phyloP scores from a whole-genome alignment of 1,140 invertebrate genomes.

The Mya arenaria region DNA sequence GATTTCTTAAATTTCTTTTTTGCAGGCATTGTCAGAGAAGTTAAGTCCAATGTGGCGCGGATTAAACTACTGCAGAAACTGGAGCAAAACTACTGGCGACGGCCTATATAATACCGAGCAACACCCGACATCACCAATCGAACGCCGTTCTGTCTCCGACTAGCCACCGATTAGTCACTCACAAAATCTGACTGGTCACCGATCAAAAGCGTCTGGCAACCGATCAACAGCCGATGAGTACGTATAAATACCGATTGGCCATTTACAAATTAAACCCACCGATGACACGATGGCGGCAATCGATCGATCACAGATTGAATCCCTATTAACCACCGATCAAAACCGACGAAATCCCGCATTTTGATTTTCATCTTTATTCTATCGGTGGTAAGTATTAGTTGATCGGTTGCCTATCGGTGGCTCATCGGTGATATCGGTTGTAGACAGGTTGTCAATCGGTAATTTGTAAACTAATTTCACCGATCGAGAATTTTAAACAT shows the following conservation, averaged over 20 bases:
- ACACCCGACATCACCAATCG: neutral
- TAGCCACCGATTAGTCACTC: neutral
- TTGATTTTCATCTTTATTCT: too few relatives aligned
- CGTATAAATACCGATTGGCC: neutral
- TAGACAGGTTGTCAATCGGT: too few relatives aligned
- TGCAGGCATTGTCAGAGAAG: neutral
- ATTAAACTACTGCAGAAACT: neutral
- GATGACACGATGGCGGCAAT: neutral
- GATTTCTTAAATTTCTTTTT: slow-evolving; percentile 30
- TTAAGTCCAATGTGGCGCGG: neutral
- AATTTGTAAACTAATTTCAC: too few relatives aligned
- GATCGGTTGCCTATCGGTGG: too few relatives aligned
- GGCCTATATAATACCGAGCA: neutral
- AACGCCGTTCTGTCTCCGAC: neutral
- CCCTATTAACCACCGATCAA: too few relatives aligned
- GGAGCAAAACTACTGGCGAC: neutral
- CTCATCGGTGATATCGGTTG: too few relatives aligned
- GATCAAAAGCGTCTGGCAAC: neutral
- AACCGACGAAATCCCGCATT: too few relatives aligned
- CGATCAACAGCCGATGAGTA: neutral
- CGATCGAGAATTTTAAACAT: too few relatives aligned
- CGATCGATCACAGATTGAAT: neutral
- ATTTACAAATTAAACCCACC: neutral
- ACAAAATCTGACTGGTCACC: too few relatives aligned
- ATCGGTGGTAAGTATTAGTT: too few relatives aligned